A percentile compares a stretch with the other conserved stretches of the same genome.
Evolutionary conservation across 2,888 invertebrate species (phyloP).

Genomic region (Diaphora mendica): DNA sequence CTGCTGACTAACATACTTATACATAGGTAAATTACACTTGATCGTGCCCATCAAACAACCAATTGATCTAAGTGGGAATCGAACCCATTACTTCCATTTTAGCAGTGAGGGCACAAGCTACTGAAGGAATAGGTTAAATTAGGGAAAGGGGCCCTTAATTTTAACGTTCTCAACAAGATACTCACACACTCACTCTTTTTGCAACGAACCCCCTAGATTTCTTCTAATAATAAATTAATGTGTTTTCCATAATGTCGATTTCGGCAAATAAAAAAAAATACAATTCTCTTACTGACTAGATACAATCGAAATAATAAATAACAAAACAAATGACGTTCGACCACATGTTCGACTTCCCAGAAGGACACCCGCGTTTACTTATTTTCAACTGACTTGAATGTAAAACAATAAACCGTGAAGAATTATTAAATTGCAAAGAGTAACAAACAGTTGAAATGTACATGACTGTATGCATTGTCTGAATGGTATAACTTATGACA

Average conservation of each 20-base stretch:
- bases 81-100: too few species aligned
- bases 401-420: slow-evolving; percentile 3
- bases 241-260: too few species aligned
- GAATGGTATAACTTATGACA: background rate
- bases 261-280: background rate
- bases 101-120: background rate
- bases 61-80: too few species aligned
- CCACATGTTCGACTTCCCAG: slow-evolving; percentile 3
- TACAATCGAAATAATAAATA: background rate
- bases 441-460: slow-evolving; percentile 2
- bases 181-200: background rate
- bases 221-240: too few species aligned
- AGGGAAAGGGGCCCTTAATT: too few species aligned
- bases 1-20: too few species aligned
- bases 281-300: background rate
- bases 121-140: background rate
- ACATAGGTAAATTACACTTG: too few species aligned
- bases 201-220: too few species aligned
- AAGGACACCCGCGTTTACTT: slow-evolving; percentile 7
- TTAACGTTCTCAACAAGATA: background rate
- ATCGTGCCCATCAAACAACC: too few species aligned
- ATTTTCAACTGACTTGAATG: background rate
- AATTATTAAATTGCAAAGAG: slow-evolving; percentile 1
- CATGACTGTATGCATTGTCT: background rate
- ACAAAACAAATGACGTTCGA: background rate